phyloP scores from a whole-genome alignment of 2,113 vertebrate species.

The Amblyornis subalaris region DNA sequence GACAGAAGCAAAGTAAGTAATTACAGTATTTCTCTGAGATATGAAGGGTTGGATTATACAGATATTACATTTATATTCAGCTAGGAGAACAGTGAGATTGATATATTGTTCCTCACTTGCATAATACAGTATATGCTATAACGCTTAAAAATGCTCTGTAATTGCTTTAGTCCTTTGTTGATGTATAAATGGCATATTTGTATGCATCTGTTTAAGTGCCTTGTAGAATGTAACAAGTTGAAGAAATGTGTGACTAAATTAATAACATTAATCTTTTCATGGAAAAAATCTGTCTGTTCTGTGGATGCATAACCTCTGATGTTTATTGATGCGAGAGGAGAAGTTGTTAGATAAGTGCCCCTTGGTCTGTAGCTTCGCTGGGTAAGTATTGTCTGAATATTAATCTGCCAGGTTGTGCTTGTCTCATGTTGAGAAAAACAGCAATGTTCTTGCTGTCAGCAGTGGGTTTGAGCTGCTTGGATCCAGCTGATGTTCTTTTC shows the following conservation, averaged over 20 bases:
- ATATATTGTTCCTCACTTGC: conserved; percentile 23
- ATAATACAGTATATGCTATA: neutral
- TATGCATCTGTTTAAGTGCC: neutral
- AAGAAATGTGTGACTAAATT: neutral
- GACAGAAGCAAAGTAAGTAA: neutral
- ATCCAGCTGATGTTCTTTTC: neutral
- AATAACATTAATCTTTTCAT: neutral
- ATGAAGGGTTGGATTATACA: neutral
- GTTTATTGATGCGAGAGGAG: neutral
- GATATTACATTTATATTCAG: neutral
- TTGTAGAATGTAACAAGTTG: neutral
- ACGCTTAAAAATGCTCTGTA: neutral
- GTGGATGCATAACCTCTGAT: neutral
- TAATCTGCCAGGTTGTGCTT: neutral
- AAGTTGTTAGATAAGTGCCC: neutral
- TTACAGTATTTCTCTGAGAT: neutral
- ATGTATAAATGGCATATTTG: neutral
- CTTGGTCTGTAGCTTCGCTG: neutral
- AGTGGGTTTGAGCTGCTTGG: neutral
- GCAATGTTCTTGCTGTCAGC: neutral
- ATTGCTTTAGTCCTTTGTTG: conserved; percentile 27
- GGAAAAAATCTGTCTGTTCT: neutral
- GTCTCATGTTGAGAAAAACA: neutral
- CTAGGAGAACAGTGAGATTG: neutral
- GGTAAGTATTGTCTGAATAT: neutral